phyloP scores from a whole-genome alignment of 1,140 invertebrate genomes.

The Muscidifurax raptorellus region DNA sequence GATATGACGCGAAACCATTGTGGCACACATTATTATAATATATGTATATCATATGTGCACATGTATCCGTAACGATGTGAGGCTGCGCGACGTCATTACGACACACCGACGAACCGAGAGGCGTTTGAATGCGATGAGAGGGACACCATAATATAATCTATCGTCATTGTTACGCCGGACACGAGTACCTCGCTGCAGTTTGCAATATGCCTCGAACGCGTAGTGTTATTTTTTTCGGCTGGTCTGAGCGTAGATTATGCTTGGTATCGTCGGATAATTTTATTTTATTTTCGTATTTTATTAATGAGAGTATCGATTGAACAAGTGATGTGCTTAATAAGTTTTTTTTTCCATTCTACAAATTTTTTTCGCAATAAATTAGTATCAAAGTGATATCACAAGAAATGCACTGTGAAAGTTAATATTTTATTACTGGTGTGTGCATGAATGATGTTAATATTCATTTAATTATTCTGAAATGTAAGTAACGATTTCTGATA shows the following conservation, averaged over 20 bases:
- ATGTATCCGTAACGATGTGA: conserved; percentile 1
- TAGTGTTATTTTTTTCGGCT: not conserved
- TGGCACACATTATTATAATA: conserved; percentile 70
- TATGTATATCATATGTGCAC: conserved; percentile 57
- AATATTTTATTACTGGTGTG: too few species aligned
- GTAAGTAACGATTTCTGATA: too few species aligned
- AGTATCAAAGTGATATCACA: too few species aligned
- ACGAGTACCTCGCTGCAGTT: not conserved
- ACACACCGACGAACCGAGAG: conserved; percentile 30
- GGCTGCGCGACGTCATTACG: conserved; percentile 1
- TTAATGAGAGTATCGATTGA: too few species aligned
- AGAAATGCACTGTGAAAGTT: too few species aligned
- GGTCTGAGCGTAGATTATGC: not conserved
- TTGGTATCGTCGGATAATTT: too few species aligned
- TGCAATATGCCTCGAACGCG: not conserved
- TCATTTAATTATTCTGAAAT: too few species aligned
- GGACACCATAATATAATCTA: conserved; percentile 45
- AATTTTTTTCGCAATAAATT: too few species aligned
- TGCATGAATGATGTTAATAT: too few species aligned
- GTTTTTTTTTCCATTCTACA: too few species aligned
- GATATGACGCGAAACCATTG: conserved; percentile 75
- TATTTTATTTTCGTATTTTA: too few species aligned
- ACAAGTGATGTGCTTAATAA: too few species aligned
- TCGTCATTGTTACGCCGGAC: conserved; percentile 41
- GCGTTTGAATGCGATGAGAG: conserved; percentile 22